phyloP scores from a whole-genome alignment of 2,888 invertebrate species.

The Agrochola lychnidis region DNA sequence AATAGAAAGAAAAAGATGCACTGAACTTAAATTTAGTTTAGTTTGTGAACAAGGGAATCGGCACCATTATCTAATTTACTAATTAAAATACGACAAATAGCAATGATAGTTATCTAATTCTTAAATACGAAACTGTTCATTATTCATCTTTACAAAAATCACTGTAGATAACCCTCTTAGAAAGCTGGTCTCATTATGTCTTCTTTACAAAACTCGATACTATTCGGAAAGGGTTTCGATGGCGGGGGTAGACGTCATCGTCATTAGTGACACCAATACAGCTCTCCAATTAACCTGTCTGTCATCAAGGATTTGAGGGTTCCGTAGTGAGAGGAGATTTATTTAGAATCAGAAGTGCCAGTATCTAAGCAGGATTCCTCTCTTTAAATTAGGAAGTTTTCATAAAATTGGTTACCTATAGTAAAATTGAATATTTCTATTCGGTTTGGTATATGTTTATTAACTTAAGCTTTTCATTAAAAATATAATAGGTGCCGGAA shows the following conservation, averaged over 20 bases:
- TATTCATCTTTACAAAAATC: neutral
- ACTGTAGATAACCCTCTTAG: neutral
- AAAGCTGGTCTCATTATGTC: neutral
- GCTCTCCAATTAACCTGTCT: constrained; percentile 66
- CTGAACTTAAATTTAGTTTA: too few relatives aligned
- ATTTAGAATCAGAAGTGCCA: neutral
- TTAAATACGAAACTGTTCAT: neutral
- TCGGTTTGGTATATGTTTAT: too few relatives aligned
- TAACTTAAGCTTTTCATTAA: too few relatives aligned
- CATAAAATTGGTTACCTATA: too few relatives aligned
- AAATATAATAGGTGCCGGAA: too few relatives aligned
- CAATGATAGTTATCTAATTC: neutral
- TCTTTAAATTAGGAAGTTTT: too few relatives aligned
- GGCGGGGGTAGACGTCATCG: constrained; percentile 48
- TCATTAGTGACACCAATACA: constrained; percentile 63
- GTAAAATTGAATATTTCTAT: too few relatives aligned
- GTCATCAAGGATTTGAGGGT: constrained; percentile 37
- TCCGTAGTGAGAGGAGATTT: neutral
- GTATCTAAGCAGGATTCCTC: too few relatives aligned
- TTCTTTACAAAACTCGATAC: constrained; percentile 36
- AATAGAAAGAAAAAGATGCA: too few relatives aligned
- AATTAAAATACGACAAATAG: neutral
- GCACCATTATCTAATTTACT: too few relatives aligned
- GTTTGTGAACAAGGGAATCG: too few relatives aligned
- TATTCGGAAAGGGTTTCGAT: constrained; percentile 22